Conservation (phyloP, 1,140 invertebrate genomes). For the Apolygus lucorum region DNA sequence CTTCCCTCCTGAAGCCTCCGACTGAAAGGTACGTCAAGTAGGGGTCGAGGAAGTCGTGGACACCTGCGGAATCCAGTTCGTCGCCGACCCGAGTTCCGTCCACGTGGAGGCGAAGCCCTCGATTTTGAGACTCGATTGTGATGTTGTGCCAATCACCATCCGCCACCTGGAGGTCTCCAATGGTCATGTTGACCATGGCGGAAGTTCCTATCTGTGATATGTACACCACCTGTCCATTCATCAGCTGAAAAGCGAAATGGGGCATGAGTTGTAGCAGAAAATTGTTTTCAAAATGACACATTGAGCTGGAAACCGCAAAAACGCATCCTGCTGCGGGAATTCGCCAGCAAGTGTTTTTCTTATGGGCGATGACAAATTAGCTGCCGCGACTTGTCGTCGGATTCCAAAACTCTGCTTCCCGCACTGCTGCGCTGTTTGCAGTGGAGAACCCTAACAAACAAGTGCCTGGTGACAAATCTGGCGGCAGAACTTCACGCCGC, state of each 20-base stretch:
- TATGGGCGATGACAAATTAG: too few species aligned
- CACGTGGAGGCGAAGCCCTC: slow-evolving; percentile 58
- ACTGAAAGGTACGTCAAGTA: slow-evolving; percentile 70
- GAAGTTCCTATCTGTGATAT: slow-evolving; percentile 57
- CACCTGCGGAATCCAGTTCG: slow-evolving; percentile 69
- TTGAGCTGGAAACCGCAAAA: too few species aligned
- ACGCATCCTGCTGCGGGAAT: too few species aligned
- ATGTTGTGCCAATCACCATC: slow-evolving; percentile 84
- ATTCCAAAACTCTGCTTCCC: too few species aligned
- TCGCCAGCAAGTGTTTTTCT: too few species aligned
- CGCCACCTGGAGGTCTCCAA: slow-evolving; percentile 42
- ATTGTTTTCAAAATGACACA: too few species aligned
- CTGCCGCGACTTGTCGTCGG: too few species aligned
- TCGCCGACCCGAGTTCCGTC: slow-evolving; percentile 65
- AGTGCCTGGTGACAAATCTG: too few species aligned
- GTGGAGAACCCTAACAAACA: too few species aligned
- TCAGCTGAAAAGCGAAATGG: slow-evolving; percentile 45
- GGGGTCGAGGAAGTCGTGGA: slow-evolving; percentile 86
- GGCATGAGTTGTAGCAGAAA: too few species aligned
- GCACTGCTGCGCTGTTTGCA: too few species aligned
- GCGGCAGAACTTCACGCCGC: too few species aligned
- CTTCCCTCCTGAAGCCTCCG: slow-evolving; percentile 55
- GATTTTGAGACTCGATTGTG: slow-evolving; percentile 56
- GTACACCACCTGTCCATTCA: slow-evolving; percentile 60
- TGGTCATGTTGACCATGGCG: slow-evolving; percentile 67